Conservation (phyloP, 2,113 vertebrate genomes). For the Galbula dea region DNA sequence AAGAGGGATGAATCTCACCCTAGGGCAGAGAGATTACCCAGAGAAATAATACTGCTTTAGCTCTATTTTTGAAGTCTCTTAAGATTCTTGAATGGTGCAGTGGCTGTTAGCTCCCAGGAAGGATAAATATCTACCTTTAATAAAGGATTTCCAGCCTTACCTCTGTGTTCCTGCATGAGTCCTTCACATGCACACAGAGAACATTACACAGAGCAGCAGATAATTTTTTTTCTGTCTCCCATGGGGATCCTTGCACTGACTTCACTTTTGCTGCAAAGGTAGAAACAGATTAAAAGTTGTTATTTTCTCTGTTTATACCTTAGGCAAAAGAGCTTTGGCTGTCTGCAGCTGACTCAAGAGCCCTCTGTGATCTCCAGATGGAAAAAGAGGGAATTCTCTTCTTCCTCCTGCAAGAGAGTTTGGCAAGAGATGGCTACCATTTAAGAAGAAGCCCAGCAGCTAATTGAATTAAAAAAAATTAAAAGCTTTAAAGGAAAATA, state of each 20-base stretch:
- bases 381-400: neutral
- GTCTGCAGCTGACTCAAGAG: neutral
- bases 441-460: neutral
- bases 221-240: neutral
- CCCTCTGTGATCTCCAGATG: neutral
- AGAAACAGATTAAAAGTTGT: neutral
- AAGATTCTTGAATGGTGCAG: neutral
- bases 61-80: neutral
- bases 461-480: neutral
- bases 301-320: conserved; percentile 30
- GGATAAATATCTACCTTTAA: neutral
- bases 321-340: neutral
- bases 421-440: neutral
- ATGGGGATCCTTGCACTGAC: neutral
- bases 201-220: neutral
- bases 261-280: neutral
- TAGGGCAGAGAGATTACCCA: neutral
- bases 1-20: neutral
- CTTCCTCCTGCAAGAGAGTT: neutral
- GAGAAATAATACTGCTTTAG: neutral
- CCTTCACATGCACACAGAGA: neutral
- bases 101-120: neutral
- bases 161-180: neutral
- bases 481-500: neutral
- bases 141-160: neutral